Percentiles rank a stretch among this genome's conserved stretches.
phyloP scores from a whole-genome alignment of 2,888 invertebrate species.

The Crocallis elinguaria region DNA sequence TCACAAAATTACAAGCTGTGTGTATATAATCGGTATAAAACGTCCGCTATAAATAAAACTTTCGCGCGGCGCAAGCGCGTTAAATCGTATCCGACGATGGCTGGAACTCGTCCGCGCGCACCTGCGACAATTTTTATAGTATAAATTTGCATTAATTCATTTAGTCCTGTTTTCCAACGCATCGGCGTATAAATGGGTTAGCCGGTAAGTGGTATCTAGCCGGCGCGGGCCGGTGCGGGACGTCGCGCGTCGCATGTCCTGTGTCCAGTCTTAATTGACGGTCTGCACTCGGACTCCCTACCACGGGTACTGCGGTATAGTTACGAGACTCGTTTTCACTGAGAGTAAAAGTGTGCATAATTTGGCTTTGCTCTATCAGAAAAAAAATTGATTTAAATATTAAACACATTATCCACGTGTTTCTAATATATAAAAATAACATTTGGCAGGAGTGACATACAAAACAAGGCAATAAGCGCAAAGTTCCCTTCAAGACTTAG shows the following conservation, averaged over 20 bases:
- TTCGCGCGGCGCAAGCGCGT: conserved; percentile 76
- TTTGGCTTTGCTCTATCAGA: background rate
- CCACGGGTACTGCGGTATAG: conserved; percentile 8
- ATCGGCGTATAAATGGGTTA: conserved; percentile 80
- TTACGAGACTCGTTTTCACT: conserved; percentile 1
- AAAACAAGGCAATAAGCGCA: too few species aligned
- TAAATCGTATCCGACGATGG: conserved; percentile 77
- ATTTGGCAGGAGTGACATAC: too few species aligned
- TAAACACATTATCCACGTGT: too few species aligned
- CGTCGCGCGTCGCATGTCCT: conserved; percentile 42
- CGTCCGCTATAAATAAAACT: conserved; percentile 78
- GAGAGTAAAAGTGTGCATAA: conserved; percentile 7
- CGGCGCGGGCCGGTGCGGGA: conserved; percentile 44
- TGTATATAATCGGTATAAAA: conserved; percentile 58
- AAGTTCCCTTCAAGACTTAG: too few species aligned
- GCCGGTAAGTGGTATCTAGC: conserved; percentile 81
- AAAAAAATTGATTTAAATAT: background rate
- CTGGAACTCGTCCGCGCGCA: conserved; percentile 80
- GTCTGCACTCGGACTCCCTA: conserved; percentile 38
- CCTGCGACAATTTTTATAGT: conserved; percentile 85
- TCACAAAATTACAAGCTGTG: conserved; percentile 24
- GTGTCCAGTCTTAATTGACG: conserved; percentile 45
- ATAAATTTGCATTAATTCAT: conserved; percentile 85
- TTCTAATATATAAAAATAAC: too few species aligned
- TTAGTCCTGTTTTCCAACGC: conserved; percentile 80